Evolutionary conservation across 2,113 vertebrate species (phyloP).

Genomic region (Cygnus buccinator): DNA sequence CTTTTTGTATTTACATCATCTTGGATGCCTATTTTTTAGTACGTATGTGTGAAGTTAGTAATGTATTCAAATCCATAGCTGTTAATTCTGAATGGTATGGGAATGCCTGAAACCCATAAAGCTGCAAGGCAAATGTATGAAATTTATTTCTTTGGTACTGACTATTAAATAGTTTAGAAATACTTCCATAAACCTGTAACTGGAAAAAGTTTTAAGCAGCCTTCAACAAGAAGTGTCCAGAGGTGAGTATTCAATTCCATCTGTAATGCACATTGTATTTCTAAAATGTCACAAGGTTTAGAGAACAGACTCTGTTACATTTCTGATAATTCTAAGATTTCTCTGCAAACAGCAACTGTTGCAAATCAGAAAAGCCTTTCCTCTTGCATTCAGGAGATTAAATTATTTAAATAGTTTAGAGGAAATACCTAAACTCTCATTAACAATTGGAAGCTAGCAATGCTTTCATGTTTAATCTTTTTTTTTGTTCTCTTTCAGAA

Average conservation of each 20-base stretch:
- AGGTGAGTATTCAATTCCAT: background rate
- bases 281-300: background rate
- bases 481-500: background rate
- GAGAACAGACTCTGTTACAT: background rate
- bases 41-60: background rate
- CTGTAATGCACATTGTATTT: accelerated
- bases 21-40: background rate
- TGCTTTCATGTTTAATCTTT: background rate
- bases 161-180: background rate
- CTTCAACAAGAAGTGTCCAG: background rate
- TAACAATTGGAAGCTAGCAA: background rate
- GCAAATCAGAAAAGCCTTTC: background rate
- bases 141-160: background rate
- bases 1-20: background rate
- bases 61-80: background rate
- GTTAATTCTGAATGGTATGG: background rate
- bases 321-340: background rate
- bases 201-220: background rate
- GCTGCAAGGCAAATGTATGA: background rate
- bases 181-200: background rate
- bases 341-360: background rate
- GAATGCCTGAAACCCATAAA: background rate
- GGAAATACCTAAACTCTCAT: background rate
- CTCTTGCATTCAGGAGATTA: background rate
- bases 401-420: background rate